Conservation (phyloP, 2,113 vertebrate genomes). For the Siniperca knerii region DNA sequence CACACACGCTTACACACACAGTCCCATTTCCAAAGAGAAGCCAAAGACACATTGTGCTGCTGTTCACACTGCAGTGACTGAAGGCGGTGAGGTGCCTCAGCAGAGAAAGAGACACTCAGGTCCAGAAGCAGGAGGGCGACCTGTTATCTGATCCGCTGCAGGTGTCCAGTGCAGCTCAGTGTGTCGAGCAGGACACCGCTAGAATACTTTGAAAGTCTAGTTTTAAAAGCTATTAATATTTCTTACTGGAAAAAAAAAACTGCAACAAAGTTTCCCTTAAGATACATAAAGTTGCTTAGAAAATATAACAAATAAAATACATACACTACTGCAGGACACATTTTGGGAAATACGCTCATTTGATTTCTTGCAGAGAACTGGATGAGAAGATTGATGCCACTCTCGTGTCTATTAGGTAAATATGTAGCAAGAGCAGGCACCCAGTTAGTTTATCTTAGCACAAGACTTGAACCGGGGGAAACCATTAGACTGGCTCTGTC, state of each 20-base stretch:
- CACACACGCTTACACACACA: neutral
- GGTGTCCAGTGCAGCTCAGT: neutral
- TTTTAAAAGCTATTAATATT: neutral
- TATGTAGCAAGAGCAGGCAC: too few species aligned
- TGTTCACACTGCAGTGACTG: neutral
- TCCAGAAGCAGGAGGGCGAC: neutral
- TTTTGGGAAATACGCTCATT: neutral
- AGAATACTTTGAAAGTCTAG: neutral
- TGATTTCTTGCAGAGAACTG: neutral
- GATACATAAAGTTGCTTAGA: neutral
- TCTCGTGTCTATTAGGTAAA: neutral
- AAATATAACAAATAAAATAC: neutral
- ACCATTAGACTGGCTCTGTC: too few species aligned
- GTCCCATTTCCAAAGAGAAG: neutral
- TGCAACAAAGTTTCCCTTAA: neutral
- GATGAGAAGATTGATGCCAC: neutral
- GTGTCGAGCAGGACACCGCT: neutral
- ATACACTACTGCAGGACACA: too few species aligned
- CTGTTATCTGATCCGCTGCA: neutral
- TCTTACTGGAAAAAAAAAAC: neutral
- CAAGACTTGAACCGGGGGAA: too few species aligned
- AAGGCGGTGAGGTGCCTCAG: neutral
- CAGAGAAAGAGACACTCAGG: neutral
- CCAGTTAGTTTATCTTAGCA: too few species aligned
- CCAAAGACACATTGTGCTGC: conserved; percentile 21